phyloP scores from a whole-genome alignment of 2,888 invertebrate genomes.

The Melitaea athalia region DNA sequence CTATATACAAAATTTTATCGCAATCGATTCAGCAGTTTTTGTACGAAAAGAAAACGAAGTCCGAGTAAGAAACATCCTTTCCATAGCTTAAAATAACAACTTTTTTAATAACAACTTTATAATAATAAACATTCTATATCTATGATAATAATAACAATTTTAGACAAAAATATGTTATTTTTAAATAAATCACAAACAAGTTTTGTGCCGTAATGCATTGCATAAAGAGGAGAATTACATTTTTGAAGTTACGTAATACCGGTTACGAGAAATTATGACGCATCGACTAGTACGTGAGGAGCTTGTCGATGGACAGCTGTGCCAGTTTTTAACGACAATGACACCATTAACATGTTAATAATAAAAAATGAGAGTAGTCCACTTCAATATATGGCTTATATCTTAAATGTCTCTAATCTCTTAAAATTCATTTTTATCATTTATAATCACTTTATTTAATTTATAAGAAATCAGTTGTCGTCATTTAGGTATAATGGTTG shows the following conservation, averaged over 20 bases:
- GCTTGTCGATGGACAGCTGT: conserved; percentile 61
- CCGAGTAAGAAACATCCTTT: no score
- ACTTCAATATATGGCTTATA: conserved; percentile 34
- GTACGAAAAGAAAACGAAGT: no score
- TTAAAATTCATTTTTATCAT: neutral
- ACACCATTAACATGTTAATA: conserved; percentile 70
- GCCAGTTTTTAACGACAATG: conserved; percentile 71
- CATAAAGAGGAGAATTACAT: conserved; percentile 52
- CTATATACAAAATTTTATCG: no score
- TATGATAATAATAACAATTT: no score
- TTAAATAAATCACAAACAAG: conserved; percentile 25
- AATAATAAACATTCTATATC: no score
- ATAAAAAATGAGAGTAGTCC: conserved; percentile 67
- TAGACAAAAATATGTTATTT: neutral
- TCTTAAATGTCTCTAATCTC: neutral
- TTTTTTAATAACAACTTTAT: no score
- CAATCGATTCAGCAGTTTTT: no score
- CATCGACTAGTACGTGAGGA: conserved; percentile 58
- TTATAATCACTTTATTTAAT: neutral
- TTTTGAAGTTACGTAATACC: conserved; percentile 65
- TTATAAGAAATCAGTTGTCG: neutral
- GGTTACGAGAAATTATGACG: conserved; percentile 68
- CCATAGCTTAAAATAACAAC: no score
- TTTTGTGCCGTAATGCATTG: conserved; percentile 53
- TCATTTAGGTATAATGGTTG: conserved; percentile 26